phyloP scores from a whole-genome alignment of 2,113 vertebrate species.

The Datnioides undecimradiatus region DNA sequence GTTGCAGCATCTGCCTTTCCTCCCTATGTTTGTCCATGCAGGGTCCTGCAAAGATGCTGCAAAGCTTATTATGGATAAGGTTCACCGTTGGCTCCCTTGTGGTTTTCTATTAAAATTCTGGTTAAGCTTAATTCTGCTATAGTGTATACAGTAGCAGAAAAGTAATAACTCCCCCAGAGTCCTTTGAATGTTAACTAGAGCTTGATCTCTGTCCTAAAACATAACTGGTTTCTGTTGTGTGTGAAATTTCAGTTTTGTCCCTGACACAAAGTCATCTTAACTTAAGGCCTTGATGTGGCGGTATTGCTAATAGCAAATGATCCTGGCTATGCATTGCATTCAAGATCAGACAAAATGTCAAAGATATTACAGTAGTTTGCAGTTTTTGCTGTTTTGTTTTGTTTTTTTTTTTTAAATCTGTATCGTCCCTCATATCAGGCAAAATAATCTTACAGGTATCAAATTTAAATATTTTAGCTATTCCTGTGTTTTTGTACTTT shows the following conservation, averaged over 20 bases:
- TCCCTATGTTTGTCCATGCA: neutral
- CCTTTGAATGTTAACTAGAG: neutral
- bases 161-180: slow-evolving; percentile 19
- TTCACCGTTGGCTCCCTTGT: neutral
- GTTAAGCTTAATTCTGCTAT: slow-evolving; percentile 9
- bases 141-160: slow-evolving; percentile 14
- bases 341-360: no score
- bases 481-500: no score
- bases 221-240: neutral
- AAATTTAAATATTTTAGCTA: no score
- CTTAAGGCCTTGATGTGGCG: no score
- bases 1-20: neutral
- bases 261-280: neutral
- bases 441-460: no score
- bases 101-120: slow-evolving; percentile 39
- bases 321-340: no score
- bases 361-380: no score
- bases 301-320: no score
- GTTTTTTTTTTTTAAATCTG: no score
- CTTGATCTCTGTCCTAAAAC: neutral
- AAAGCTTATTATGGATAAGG: slow-evolving; percentile 10
- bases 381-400: no score
- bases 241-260: neutral
- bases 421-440: no score
- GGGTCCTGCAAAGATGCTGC: neutral